These are phyloP conservation scores for Muscidifurax raptorellus DNA, from an alignment of 1,140 invertebrate genomes.

Conservation along the genomic window DNA sequence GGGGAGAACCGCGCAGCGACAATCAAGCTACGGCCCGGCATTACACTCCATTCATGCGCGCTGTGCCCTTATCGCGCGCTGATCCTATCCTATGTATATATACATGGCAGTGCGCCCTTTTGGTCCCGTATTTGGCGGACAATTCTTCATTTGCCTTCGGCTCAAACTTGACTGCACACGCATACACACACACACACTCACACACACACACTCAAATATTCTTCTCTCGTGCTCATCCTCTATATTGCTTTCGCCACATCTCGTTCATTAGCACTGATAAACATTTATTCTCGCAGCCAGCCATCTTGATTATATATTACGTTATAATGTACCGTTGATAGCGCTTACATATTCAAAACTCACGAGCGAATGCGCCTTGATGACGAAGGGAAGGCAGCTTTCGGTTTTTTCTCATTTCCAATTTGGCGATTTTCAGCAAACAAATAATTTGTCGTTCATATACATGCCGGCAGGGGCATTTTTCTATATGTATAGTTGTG, in stretches of 20 bases:
- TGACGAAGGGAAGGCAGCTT: background rate
- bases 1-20: constrained; percentile 65
- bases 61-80: constrained; percentile 57
- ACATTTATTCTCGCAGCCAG: background rate
- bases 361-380: background rate
- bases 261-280: background rate
- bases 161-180: constrained; percentile 64
- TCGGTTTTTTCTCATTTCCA: background rate
- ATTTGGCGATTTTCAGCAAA: background rate
- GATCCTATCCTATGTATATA: constrained; percentile 27
- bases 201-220: background rate
- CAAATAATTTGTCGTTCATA: background rate
- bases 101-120: constrained; percentile 25
- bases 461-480: too few species aligned
- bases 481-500: constrained; percentile 58
- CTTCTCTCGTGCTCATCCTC: background rate
- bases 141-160: constrained; percentile 76
- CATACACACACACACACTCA: constrained; percentile 28
- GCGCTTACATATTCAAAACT: background rate
- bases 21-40: constrained; percentile 73
- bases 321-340: background rate
- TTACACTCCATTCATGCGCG: constrained; percentile 74
- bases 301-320: too few species aligned
- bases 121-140: constrained; percentile 68
- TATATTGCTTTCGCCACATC: too few species aligned